Percentiles rank a stretch among this genome's conserved stretches.
These are phyloP conservation scores for Setophaga petechia DNA, from an alignment of 2,113 vertebrate genomes.

Conservation along the genomic window DNA sequence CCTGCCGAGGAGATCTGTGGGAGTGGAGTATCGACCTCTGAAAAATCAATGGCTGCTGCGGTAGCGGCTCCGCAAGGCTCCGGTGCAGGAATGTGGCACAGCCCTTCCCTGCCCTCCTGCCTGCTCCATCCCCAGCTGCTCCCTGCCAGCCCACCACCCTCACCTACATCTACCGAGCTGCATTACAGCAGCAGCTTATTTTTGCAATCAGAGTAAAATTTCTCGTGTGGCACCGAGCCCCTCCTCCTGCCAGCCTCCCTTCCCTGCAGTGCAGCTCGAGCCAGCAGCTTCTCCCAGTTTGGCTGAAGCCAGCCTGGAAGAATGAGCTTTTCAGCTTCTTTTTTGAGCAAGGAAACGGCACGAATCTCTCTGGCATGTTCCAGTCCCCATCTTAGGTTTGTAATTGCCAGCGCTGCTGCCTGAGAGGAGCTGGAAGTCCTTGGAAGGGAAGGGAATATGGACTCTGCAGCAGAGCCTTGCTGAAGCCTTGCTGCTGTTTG, in stretches of 20 bases:
- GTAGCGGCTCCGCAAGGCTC: constrained; percentile 56
- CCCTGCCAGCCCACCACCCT: neutral
- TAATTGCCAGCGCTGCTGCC: neutral
- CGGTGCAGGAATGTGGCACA: constrained; percentile 53
- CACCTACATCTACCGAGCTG: constrained; percentile 33
- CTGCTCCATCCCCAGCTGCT: neutral
- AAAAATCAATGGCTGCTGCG: constrained; percentile 78
- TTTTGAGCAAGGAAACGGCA: neutral
- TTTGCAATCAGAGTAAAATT: constrained; percentile 63
- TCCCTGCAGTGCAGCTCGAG: constrained; percentile 68
- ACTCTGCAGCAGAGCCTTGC: neutral
- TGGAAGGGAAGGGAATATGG: neutral
- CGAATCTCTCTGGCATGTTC: neutral
- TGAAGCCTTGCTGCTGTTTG: neutral
- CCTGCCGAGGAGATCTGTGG: constrained; percentile 72
- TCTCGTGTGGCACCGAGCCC: constrained; percentile 36
- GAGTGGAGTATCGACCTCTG: constrained; percentile 77
- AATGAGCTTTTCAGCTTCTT: constrained; percentile 20
- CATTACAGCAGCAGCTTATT: constrained; percentile 53
- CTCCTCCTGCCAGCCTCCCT: constrained; percentile 59
- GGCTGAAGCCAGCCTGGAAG: constrained; percentile 18
- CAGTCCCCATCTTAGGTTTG: constrained; percentile 32
- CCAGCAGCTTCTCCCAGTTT: constrained; percentile 56
- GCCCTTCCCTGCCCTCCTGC: neutral
- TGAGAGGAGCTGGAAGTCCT: neutral